Evolutionary conservation across 2,888 invertebrate genomes (phyloP).

Genomic region (Anoncus sp.): DNA sequence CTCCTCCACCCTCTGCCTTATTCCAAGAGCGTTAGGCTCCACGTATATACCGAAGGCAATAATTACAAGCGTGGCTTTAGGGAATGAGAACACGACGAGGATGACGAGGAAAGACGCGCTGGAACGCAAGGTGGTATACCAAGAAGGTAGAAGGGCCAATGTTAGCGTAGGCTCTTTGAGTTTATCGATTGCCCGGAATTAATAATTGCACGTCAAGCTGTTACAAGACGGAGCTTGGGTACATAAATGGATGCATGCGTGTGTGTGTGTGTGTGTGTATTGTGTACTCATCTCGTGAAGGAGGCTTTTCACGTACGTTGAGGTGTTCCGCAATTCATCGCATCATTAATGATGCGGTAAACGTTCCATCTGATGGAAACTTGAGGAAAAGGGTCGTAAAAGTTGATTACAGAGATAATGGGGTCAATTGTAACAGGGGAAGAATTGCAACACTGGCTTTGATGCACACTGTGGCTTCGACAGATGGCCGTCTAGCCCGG

Average conservation of each 20-base stretch:
- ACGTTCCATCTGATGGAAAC: background rate
- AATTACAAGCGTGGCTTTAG: slow-evolving; percentile 79
- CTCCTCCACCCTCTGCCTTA: slow-evolving; percentile 30
- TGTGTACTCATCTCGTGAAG: slow-evolving; percentile 53
- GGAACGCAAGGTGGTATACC: slow-evolving; percentile 16
- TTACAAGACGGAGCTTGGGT: slow-evolving; percentile 63
- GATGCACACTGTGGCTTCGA: too few relatives aligned
- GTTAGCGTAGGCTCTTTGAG: slow-evolving; percentile 75
- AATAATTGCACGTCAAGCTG: slow-evolving; percentile 79
- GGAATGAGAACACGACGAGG: slow-evolving; percentile 57
- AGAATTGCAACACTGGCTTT: too few relatives aligned
- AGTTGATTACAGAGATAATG: background rate
- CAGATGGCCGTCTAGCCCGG: too few relatives aligned
- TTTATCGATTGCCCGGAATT: slow-evolving; percentile 82
- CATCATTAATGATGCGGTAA: slow-evolving; percentile 33
- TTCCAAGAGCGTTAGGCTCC: slow-evolving; percentile 55
- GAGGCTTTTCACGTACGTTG: slow-evolving; percentile 63
- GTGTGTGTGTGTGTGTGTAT: slow-evolving; percentile 20
- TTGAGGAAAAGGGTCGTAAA: slow-evolving; percentile 1
- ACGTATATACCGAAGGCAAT: slow-evolving; percentile 72
- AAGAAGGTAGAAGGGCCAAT: background rate
- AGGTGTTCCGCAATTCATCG: slow-evolving; percentile 35
- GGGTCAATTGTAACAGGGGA: too few relatives aligned
- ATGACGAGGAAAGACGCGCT: slow-evolving; percentile 50
- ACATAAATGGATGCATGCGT: background rate